Base-by-base conservation (phyloP, 2,797 vertebrate species). In the Urophycis tenuis region DNA sequence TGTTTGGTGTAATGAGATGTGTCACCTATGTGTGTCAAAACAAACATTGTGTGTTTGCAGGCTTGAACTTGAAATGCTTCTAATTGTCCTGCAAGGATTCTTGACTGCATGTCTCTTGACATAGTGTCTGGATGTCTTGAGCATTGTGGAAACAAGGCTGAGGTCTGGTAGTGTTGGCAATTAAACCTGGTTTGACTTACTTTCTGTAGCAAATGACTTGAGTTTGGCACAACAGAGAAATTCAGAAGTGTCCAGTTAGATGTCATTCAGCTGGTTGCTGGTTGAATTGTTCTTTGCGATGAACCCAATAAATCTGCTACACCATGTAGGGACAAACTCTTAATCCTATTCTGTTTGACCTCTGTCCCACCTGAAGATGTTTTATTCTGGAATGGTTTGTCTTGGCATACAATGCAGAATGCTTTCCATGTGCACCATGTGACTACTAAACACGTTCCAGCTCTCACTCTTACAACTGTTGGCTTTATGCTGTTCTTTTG, bases 321-420 rank as follows among this genome's bases (percentile, higher is more conserved):
- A 10, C 10, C 31, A 71, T 69, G 69, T 14, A 71, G 32, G 70
- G 19, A 14, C 34, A 77, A 71, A 49, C n/a, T 45, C 17, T 76
- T 45, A 12, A 14, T 31, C 60, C 25, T n/a, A 32, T 19, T 49
- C 30, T 15, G 69, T 5, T 71, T 71, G 67, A 49, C 67, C 29
- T 64, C 17, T 29, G 39, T 71, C 67, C 71, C 29, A 71, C 11
- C 36, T 17, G 12, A 12, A 49, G 7, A 19, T 19, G 7, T 60
- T 45, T 29, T 31, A 32, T 36, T 73, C 72, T 74, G 74, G 77
- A 75, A 75, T 74, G 73, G 49, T 76, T 22, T 39, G 31, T 0
- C 31, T 60, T 33, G 60, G 73, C 79, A 85, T 36, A n/a, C 75
- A 75, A 33, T 49, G 78, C 77, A 79, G 83, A 87, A 88, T 88